Evolutionary conservation across 2,888 invertebrate species (phyloP).

Genomic region (Mythimna lalbum): DNA sequence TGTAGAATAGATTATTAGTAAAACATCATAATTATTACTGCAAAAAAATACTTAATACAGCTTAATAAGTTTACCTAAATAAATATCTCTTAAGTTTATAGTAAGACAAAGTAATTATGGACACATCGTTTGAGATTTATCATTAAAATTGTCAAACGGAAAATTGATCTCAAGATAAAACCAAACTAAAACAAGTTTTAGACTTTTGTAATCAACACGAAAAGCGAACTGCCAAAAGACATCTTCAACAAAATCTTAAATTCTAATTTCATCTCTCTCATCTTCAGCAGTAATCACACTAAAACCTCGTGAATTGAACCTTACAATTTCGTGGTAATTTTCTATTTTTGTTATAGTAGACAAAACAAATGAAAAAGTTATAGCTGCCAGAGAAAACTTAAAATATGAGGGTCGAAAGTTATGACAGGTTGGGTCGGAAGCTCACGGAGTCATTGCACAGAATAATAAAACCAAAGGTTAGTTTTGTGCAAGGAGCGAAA

Average conservation of each 20-base stretch:
- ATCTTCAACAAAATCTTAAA: constrained; percentile 28
- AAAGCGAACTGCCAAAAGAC: constrained; percentile 26
- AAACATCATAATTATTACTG: no score
- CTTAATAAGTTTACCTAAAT: no score
- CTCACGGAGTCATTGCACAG: not conserved
- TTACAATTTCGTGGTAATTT: constrained; percentile 32
- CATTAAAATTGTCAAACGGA: not conserved
- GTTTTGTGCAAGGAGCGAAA: no score
- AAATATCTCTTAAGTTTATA: not conserved
- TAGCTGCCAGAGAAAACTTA: constrained; percentile 60
- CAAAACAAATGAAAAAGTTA: constrained; percentile 66
- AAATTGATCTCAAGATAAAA: not conserved
- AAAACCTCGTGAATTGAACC: constrained; percentile 38
- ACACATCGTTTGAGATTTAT: not conserved
- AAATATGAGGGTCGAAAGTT: constrained; percentile 67
- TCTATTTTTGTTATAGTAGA: constrained; percentile 41
- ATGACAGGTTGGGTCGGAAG: constrained; percentile 56
- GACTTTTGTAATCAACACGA: constrained; percentile 31
- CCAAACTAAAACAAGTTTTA: constrained; percentile 4
- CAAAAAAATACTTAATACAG: no score
- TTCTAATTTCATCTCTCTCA: constrained; percentile 37
- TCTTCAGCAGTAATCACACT: constrained; percentile 32
- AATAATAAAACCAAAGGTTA: not conserved
- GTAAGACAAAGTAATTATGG: not conserved
- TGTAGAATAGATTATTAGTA: no score